Conservation (phyloP, 2,888 invertebrate genomes). For the Sialis lutaria region DNA sequence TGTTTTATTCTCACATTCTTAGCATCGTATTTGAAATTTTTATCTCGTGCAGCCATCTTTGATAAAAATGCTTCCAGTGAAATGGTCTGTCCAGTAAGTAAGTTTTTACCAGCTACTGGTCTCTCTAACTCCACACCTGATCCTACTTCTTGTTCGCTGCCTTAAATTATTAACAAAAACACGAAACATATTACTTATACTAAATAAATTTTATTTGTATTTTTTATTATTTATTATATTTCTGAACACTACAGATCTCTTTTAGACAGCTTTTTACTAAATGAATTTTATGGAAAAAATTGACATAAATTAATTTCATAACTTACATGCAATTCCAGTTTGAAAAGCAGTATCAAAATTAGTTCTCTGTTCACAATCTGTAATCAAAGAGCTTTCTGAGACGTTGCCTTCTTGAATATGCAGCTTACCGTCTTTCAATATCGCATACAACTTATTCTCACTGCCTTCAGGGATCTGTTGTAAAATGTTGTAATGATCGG, state of each 20-base stretch:
- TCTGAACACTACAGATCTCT: too few relatives aligned
- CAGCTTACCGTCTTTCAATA: slow-evolving; percentile 13
- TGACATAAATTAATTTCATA: not conserved
- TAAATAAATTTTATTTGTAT: not conserved
- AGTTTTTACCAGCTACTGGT: slow-evolving; percentile 9
- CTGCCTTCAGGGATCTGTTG: not conserved
- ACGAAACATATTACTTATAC: too few relatives aligned
- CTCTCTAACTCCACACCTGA: too few relatives aligned
- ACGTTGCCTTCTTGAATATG: slow-evolving; percentile 10
- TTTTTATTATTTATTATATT: not conserved
- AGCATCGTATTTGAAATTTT: not conserved
- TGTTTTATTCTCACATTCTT: not conserved
- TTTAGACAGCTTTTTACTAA: too few relatives aligned
- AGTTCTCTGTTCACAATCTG: not conserved
- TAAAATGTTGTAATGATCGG: not conserved
- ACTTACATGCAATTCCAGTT: slow-evolving; percentile 1
- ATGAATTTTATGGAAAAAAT: not conserved
- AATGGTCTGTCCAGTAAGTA: slow-evolving; percentile 12
- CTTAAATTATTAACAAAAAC: too few relatives aligned
- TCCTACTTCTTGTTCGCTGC: too few relatives aligned
- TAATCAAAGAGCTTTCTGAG: not conserved
- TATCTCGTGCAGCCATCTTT: slow-evolving; percentile 3
- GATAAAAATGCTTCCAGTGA: slow-evolving; percentile 10
- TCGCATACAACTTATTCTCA: slow-evolving; percentile 10
- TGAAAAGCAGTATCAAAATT: slow-evolving; percentile 2